Evolutionary conservation across 2,888 invertebrate genomes (phyloP).

Genomic region (Protophormia terraenovae): DNA sequence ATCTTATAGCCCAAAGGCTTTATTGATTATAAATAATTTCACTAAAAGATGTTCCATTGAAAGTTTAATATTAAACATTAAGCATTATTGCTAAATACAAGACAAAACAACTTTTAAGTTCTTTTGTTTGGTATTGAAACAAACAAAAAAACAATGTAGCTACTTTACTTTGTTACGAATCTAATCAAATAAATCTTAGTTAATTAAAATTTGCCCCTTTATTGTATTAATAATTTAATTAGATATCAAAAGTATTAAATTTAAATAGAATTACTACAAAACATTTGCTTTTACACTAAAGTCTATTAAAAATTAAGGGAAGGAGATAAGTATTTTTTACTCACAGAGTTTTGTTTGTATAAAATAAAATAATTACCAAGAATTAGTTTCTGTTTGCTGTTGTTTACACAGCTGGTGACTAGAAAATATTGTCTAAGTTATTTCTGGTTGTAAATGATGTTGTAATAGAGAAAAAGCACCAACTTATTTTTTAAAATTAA

Average conservation of each 20-base stretch:
- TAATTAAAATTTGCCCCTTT: slow-evolving; percentile 18
- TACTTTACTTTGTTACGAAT: slow-evolving; percentile 8
- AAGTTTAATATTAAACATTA: neutral
- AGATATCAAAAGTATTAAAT: slow-evolving; percentile 35
- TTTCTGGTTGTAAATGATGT: slow-evolving; percentile 1
- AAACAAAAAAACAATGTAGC: neutral
- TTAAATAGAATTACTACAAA: neutral
- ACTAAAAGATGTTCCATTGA: slow-evolving; percentile 6
- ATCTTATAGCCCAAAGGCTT: slow-evolving; percentile 15
- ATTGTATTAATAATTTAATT: slow-evolving; percentile 48
- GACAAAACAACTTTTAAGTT: neutral
- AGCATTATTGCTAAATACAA: neutral
- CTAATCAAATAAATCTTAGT: slow-evolving; percentile 32
- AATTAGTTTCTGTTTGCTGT: slow-evolving; percentile 2
- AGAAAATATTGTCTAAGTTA: neutral
- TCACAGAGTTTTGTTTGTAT: neutral
- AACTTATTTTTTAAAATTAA: neutral
- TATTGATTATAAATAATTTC: slow-evolving; percentile 36
- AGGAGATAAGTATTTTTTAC: neutral
- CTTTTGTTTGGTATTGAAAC: neutral
- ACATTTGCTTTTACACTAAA: neutral
- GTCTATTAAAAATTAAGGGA: neutral
- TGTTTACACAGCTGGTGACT: slow-evolving; percentile 14
- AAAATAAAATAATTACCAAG: neutral
- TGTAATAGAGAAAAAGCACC: neutral